Base-by-base conservation (phyloP, 2,888 invertebrate species). In the Eueremaeus valkanovi region DNA sequence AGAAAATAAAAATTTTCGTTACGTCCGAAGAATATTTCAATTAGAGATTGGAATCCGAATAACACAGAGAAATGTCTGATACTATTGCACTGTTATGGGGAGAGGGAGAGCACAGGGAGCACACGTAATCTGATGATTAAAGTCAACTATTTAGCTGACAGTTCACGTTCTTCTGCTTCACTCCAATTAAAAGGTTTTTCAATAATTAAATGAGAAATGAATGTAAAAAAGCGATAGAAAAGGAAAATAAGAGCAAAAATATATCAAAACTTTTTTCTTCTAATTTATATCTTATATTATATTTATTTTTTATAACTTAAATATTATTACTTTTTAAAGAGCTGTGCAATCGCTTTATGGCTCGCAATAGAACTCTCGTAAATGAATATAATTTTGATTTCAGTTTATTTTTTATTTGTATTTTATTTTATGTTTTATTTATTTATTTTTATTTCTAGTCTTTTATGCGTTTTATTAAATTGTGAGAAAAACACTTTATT, bases 251-350 rank as follows among this genome's bases (percentile, higher is more conserved):
- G 51, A 45, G 45, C 3, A 45, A 51, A 51, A 51, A 51, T 21
- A 51, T 2, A 1, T 51, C 21, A 21, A 5, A 51, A 51, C 51
- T 51, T 51, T 21, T 51, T 36, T n/a, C 21, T 51, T 24, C 21
- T 18, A 3, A n/a, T 55, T 27, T 27, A 55, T 13, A 9, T 8
- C 27, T 24, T 55, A 24, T 55, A 55, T 55, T 55, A 24, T 55
- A 24, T 18, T 5, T 5, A 21, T 13, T 21, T 61, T 61, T n/a
- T 40, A 68, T 40, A 68, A 42, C 68, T 24, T 68, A 42, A 68
- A 68, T 42, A 68, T 68, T 42, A 68, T 68, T 68, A 36, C 42
- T 68, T 24, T 68, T 68, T 68, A 68, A 68, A 68, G 68, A 68
- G 63, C 68, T 68, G 8, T 68, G 42, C 42, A 42, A 68, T 63